Base-by-base conservation (phyloP, 2,888 invertebrate genomes). In the Eubasilissa splendida region DNA sequence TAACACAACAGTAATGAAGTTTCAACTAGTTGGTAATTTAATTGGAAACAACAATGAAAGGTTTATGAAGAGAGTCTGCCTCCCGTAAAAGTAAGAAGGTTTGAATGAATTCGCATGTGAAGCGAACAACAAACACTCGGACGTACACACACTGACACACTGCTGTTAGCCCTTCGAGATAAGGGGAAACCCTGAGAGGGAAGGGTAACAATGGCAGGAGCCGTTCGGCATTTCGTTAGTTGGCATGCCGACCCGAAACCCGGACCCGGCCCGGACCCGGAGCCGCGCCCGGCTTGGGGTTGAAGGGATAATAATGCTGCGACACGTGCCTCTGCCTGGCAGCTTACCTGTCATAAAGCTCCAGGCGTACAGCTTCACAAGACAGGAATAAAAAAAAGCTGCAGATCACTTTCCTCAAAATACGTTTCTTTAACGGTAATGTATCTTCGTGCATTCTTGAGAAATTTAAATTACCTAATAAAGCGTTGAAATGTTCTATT, bases 251-350 rank as follows among this genome's bases (percentile, higher is more conserved):
- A 77, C 77, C 56, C 42, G 52, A 66, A 31, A 66, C 54, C 58
- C 33, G n/a, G 22, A 22, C 33, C 54, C 31, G 56, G 54, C 52
- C 33, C 8, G 22, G 22, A 66, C 54, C 58, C 12, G n/a, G 22
- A 22, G 12, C 54, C 31, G 56, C 8, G 12, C 58, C 63, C 22
- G n/a, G 11, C 75, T 71, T 58, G 76, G 73, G 42, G 66, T 76
- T 78, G 79, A 82, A 59, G 79, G 63, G 76, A 76, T 76, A 82
- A 79, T 79, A 79, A 79, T 74, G 76, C 33, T 42, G 63, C 76
- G 60, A 73, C 81, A 79, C 73, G 79, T 76, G 79, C 76, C 78
- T 50, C 52, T 42, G 14, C 68, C 10, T 14, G 42, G 42, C 50
- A 50, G 42, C 42, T 42, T 42, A 54, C 71, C 56, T 56, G 22